Evolutionary conservation across 2,113 vertebrate genomes (phyloP), one percentile per base, ranked within the genome.

Genomic region (Anser brachyrhynchus): DNA sequence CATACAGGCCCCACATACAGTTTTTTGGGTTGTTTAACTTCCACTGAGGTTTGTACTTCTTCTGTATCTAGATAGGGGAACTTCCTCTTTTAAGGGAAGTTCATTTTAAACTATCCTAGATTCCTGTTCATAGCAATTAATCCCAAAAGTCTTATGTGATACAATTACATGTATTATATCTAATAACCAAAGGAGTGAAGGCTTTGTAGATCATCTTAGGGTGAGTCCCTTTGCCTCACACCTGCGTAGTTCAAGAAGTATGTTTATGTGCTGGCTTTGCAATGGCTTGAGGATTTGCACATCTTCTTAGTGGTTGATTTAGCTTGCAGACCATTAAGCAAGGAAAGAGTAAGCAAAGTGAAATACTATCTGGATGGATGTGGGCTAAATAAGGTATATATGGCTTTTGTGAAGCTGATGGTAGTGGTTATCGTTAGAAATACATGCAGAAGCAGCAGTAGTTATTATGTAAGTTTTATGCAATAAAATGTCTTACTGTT

Each of bases 121-220:
- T 41, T 76, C 18, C 21, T 31, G 16, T 18, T 3, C 41, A 41
- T 37, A 59, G 31, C 19, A 88, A 29, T 54, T 83, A 61, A 16
- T 59, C 10, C 43, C 11, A 13, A 9, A 23, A 31, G 51, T 35
- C 82, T 39, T 37, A 16, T 22, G 26, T 55, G 18, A 22, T 43
- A 6, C 3, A 13, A 41, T 43, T 52, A 39, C 6, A 13, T 3
- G 3, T 11, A 0, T 35, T 26, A n/a, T 70, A 0, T 49, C 28
- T 78, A 64, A 51, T 26, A 66, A 39, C 11, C 22, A 25, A 19
- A 89, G 31, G 51, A 5, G 0, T 2, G 3, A 52, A 66, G 46
- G 8, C 19, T 70, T 59, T 14, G 10, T 77, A 75, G 26, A 80
- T 83, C 25, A 22, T 90, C 2, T 10, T 76, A 21, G 3, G 74